Evolutionary conservation across 2,113 vertebrate genomes (phyloP).

Genomic region (Cichladusa arquata): DNA sequence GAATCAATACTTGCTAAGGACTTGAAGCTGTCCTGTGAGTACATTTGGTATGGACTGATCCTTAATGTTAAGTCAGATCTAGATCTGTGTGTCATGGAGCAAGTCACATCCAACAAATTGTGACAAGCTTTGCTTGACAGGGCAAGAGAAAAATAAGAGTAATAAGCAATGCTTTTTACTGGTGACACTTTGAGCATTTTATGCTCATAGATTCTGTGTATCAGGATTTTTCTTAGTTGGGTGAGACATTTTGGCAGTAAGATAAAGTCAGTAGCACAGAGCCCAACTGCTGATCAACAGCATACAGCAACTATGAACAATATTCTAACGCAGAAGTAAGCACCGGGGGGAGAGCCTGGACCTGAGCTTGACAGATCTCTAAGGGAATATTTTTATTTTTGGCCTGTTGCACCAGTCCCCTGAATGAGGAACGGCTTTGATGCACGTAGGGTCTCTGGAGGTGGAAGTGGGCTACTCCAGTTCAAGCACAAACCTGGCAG

Average conservation of each 20-base stretch:
- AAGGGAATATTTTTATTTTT: background rate
- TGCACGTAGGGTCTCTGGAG: rapidly evolving
- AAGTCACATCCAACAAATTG: background rate
- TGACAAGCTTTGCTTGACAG: background rate
- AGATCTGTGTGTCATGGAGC: background rate
- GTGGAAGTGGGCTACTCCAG: background rate
- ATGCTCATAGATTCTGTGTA: background rate
- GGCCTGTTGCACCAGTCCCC: background rate
- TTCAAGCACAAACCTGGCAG: background rate
- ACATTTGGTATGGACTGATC: background rate
- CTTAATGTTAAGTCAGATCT: background rate
- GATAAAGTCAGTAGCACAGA: background rate
- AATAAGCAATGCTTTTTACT: background rate
- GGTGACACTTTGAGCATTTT: background rate
- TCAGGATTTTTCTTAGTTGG: background rate
- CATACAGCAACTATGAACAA: background rate
- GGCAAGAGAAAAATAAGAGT: background rate
- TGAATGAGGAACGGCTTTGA: background rate
- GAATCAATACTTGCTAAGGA: background rate
- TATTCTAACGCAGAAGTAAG: background rate
- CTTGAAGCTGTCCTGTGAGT: background rate
- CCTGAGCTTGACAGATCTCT: background rate
- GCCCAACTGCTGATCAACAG: background rate
- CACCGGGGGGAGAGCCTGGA: background rate
- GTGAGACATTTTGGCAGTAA: background rate